Conservation (phyloP, 2,113 vertebrate genomes). For the Engystomops pustulosus region DNA sequence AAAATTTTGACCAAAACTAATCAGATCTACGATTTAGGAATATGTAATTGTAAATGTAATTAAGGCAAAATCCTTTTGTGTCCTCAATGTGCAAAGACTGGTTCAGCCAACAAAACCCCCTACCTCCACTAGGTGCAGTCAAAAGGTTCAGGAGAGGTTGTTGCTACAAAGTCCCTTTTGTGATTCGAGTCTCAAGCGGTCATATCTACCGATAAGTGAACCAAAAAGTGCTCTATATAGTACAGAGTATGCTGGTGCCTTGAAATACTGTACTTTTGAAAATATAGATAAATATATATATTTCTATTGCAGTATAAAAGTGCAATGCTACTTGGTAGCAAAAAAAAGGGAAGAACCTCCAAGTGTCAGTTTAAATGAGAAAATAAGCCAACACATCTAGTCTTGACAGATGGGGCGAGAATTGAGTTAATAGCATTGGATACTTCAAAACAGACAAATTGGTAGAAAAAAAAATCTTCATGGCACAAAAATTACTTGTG, state of each 20-base stretch:
- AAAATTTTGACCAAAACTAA: no score
- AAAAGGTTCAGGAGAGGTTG: background rate
- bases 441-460: background rate
- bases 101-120: background rate
- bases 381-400: constrained; percentile 4
- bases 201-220: constrained; percentile 17
- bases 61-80: no score
- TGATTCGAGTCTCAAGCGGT: background rate
- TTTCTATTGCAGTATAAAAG: constrained; percentile 44
- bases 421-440: no score
- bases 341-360: constrained; percentile 38
- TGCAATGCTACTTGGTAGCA: constrained; percentile 57
- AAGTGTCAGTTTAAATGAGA: constrained; percentile 10
- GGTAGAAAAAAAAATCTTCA: constrained; percentile 22
- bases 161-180: constrained; percentile 45
- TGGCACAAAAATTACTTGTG: constrained; percentile 40
- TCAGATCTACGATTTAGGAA: no score
- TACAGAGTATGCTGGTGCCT: constrained; percentile 45
- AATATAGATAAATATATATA: constrained; percentile 45
- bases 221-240: constrained; percentile 33
- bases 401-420: background rate
- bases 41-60: no score
- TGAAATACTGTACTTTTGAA: constrained; percentile 49
- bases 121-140: background rate
- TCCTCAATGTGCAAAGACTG: background rate